Conservation (phyloP, 2,113 vertebrate species). For the Leptocoma aspasia region DNA sequence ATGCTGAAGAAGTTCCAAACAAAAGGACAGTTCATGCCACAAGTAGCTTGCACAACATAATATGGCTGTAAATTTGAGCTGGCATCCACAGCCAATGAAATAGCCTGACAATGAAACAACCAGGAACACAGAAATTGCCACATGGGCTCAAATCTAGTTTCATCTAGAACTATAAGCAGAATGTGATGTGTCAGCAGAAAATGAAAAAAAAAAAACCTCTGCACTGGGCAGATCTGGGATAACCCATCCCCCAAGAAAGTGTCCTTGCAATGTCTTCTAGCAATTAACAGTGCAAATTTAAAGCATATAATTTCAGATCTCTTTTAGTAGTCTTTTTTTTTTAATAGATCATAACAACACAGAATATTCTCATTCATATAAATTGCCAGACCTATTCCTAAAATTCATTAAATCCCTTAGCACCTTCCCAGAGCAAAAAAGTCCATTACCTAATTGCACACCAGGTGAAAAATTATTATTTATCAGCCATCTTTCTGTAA, state of each 20-base stretch:
- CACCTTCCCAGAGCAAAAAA: neutral
- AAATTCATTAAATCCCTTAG: neutral
- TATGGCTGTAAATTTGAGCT: slow-evolving; percentile 15
- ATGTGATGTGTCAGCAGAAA: neutral
- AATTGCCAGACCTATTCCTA: neutral
- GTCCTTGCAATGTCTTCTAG: neutral
- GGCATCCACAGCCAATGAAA: slow-evolving; percentile 13
- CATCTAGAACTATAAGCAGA: slow-evolving; percentile 14
- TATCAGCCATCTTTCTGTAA: neutral
- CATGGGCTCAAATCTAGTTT: slow-evolving; percentile 8
- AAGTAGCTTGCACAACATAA: neutral
- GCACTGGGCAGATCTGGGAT: neutral
- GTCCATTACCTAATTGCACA: neutral
- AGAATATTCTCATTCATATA: neutral
- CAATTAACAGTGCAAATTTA: neutral
- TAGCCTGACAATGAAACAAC: neutral
- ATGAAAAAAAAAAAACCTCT: neutral
- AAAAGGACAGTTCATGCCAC: neutral
- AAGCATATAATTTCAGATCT: neutral
- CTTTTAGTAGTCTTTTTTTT: neutral
- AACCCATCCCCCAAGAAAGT: neutral
- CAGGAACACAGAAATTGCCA: slow-evolving; percentile 27
- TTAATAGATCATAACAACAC: neutral
- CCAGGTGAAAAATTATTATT: slow-evolving; percentile 3
- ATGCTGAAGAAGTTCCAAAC: slow-evolving; percentile 10